A percentile compares a stretch with the other conserved stretches of the same genome.
phyloP scores from a whole-genome alignment of 92 coral and sea anemone genomes.

The Galaxea fascicularis region DNA sequence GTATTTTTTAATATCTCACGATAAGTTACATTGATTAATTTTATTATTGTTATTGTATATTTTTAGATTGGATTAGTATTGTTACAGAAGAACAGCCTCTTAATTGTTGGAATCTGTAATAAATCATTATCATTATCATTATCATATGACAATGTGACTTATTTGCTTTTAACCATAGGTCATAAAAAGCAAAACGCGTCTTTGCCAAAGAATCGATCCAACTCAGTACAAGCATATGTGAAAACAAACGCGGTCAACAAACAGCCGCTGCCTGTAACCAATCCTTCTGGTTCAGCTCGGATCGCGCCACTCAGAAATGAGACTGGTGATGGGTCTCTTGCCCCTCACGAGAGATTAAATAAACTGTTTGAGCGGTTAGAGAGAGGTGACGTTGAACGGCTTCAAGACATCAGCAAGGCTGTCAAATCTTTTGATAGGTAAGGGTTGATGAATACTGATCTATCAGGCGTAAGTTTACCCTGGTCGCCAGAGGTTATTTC shows the following conservation, averaged over 20 bases:
- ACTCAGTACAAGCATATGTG: slow-evolving; percentile 1
- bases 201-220: slow-evolving; percentile 28
- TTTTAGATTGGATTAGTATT: too few species aligned
- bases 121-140: too few species aligned
- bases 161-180: not conserved
- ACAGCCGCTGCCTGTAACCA: slow-evolving; percentile 46
- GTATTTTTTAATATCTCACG: too few species aligned
- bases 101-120: too few species aligned
- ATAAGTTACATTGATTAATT: too few species aligned
- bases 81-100: too few species aligned
- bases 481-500: too few species aligned
- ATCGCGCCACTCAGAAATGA: slow-evolving; percentile 29
- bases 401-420: slow-evolving; percentile 86
- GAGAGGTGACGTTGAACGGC: slow-evolving; percentile 75
- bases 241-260: not conserved
- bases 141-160: too few species aligned
- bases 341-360: slow-evolving; percentile 65
- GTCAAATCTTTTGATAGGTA: slow-evolving; percentile 97
- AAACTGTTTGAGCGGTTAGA: slow-evolving; percentile 80
- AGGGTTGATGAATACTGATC: not conserved
- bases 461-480: not conserved
- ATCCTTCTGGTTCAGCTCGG: slow-evolving; percentile 46
- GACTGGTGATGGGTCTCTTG: slow-evolving; percentile 41
- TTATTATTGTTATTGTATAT: too few species aligned
- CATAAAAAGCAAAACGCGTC: not conserved